phyloP scores from a whole-genome alignment of 92 coral and sea anemone genomes.

The Zoanthus sociatus region DNA sequence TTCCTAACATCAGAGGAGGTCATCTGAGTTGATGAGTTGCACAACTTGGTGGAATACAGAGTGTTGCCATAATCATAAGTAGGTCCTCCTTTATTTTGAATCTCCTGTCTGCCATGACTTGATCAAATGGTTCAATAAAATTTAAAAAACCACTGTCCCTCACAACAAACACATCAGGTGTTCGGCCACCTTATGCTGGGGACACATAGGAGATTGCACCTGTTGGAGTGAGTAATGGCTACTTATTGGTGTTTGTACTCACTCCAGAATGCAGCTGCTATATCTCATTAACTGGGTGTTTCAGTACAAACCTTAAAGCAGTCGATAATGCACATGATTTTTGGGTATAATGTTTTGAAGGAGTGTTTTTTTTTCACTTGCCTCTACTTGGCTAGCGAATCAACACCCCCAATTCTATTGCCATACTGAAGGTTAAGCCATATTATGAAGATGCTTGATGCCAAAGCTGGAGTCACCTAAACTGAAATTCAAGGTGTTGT shows the following conservation, averaged over 20 bases:
- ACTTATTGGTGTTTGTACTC: background rate
- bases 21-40: background rate
- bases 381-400: no score
- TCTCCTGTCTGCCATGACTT: background rate
- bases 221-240: background rate
- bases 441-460: no score
- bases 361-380: no score
- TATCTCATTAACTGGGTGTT: background rate
- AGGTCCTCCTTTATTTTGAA: background rate
- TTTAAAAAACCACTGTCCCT: background rate
- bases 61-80: background rate
- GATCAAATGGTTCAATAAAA: background rate
- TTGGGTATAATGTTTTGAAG: no score
- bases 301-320: background rate
- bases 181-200: background rate
- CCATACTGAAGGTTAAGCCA: no score
- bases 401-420: no score
- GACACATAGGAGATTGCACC: background rate
- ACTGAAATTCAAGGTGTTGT: no score
- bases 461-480: no score
- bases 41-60: background rate
- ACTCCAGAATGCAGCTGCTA: background rate
- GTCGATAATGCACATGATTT: background rate
- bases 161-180: background rate
- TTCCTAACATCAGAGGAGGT: background rate